Percentiles rank a stretch among this genome's conserved stretches.
phyloP scores from a whole-genome alignment of 1,140 invertebrate species.

The Eupristina koningsbergeri region DNA sequence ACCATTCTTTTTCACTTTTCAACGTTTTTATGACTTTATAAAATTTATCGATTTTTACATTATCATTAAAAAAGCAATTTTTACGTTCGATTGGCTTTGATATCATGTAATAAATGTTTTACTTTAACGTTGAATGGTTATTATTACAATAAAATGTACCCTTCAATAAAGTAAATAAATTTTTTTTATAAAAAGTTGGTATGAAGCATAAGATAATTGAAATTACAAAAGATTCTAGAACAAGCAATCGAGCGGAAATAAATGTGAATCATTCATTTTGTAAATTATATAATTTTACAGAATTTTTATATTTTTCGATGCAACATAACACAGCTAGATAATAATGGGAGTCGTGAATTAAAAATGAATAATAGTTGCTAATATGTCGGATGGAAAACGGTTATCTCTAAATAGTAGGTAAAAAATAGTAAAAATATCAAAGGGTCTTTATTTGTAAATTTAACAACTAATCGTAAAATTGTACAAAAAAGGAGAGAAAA shows the following conservation, averaged over 20 bases:
- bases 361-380: background rate
- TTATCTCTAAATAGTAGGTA: too few species aligned
- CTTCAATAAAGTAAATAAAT: background rate
- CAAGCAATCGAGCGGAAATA: background rate
- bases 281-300: background rate
- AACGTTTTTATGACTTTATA: background rate
- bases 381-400: background rate
- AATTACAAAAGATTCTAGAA: background rate
- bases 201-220: background rate
- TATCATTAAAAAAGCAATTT: background rate
- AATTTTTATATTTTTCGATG: background rate
- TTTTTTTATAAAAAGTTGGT: background rate
- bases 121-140: background rate
- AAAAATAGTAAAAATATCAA: background rate
- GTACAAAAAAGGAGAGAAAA: background rate
- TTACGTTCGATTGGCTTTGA: background rate
- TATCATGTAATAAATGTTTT: background rate
- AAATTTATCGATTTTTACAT: background rate
- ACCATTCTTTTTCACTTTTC: background rate
- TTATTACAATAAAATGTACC: background rate
- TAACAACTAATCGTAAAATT: too few species aligned
- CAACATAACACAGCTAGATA: background rate
- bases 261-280: background rate
- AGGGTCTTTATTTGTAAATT: background rate
- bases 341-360: background rate